A percentile compares a stretch with the other conserved stretches of the same genome.
Conservation (phyloP, 2,888 invertebrate species). For the Drosophila buzzatii region DNA sequence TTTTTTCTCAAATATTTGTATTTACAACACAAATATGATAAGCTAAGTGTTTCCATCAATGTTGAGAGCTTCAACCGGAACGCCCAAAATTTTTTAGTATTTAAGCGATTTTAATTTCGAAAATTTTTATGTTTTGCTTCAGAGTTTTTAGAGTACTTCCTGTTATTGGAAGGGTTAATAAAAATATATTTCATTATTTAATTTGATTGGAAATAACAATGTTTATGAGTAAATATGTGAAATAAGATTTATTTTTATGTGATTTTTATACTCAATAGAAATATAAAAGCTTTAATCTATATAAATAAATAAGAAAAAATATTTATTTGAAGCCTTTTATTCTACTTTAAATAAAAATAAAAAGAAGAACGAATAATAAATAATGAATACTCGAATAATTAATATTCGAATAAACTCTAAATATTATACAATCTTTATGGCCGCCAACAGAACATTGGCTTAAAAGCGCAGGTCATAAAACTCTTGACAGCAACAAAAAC, state of each 20-base stretch:
- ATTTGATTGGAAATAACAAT: not conserved
- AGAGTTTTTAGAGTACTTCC: too few relatives aligned
- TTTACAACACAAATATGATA: not conserved
- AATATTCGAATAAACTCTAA: constrained; percentile 33
- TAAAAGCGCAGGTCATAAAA: constrained; percentile 73
- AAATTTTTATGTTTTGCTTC: too few relatives aligned
- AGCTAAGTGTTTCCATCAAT: not conserved
- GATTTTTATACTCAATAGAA: not conserved
- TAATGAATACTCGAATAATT: constrained; percentile 35
- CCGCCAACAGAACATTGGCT: constrained; percentile 52
- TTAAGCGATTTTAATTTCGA: too few relatives aligned
- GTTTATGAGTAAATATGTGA: not conserved
- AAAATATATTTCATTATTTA: too few relatives aligned
- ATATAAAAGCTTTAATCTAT: constrained; percentile 7
- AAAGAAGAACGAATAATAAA: constrained; percentile 11
- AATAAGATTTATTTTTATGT: not conserved
- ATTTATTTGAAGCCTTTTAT: not conserved
- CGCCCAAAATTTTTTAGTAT: not conserved
- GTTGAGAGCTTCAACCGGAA: not conserved
- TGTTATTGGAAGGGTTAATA: not conserved
- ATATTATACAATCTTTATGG: constrained; percentile 46
- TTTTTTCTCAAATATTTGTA: not conserved
- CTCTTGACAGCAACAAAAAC: constrained; percentile 44
- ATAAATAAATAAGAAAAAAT: constrained; percentile 10
- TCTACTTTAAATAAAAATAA: not conserved